Base-by-base conservation (phyloP, 2,797 vertebrate genomes). In the Remorina albescens region DNA sequence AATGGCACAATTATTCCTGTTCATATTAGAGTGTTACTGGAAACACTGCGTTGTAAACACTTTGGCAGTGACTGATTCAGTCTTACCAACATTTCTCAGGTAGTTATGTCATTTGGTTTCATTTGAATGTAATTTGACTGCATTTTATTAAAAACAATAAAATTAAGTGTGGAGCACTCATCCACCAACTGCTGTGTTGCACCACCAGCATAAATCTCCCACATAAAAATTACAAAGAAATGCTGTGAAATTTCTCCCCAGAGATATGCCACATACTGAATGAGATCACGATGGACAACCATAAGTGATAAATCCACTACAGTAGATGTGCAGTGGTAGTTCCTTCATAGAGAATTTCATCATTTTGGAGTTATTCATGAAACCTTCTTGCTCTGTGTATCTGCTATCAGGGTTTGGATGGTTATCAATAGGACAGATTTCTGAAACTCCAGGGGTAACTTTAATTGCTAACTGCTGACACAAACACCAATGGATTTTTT, bases 111-210 rank as follows among this genome's bases (percentile, higher is more conserved):
- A 83, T 78, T 85, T 73, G 54, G 77, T 78, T 81, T 78, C 6
- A 83, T 82, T 80, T 80, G 56, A 64, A 74, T 80, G 69, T 21
- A 73, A 84, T 62, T 65, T 21, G 41, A 67, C 67, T 73, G 57
- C 68, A 75, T 81, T 91, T 93, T 88, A 89, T 80, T 59, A 39
- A 25, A 5, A 9, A 73, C 60, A 69, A 68, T 89, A 87, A 88
- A 92, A 87, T 77, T 39, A 81, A 78, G 47, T 46, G 47, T 69
- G 70, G 11, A 70, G 41, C 34, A 15, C 58, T 78, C 55, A 8
- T 78, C 39, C 13, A 64, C 60, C 46, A 53, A 71, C 67, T 54
- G 67, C 76, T 74, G 57, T 13, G 54, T 28, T 76, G 32, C 32
- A 49, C 49, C 36, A 80, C 51, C 19, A 39, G 37, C 76, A 86